These are phyloP conservation scores for Emydocephalus ijimae DNA, from an alignment of 2,113 vertebrate species.

Conservation along the genomic window DNA sequence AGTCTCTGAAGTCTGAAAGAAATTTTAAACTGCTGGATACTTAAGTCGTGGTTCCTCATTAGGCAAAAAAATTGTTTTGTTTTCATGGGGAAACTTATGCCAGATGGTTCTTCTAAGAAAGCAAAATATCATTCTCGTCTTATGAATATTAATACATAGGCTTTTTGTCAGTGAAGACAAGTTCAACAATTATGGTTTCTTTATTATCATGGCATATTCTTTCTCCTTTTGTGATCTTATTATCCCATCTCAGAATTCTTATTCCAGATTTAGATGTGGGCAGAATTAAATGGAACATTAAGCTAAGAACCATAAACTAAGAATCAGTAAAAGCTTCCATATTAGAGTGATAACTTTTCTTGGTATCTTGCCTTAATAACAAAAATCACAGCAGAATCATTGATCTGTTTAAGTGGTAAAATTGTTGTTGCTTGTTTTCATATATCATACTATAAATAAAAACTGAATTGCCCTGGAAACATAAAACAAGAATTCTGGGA, in stretches of 20 bases:
- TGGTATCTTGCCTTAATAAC: background rate
- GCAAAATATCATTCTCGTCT: background rate
- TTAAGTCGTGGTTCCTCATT: slow-evolving; percentile 46
- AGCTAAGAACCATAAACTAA: background rate
- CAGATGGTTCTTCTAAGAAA: slow-evolving; percentile 25
- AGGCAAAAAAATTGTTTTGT: slow-evolving; percentile 40
- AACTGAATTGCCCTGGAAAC: background rate
- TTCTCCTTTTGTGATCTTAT: background rate
- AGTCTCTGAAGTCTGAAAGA: slow-evolving; percentile 44
- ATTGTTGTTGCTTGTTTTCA: background rate
- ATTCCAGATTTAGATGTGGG: background rate
- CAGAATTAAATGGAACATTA: background rate
- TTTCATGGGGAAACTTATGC: slow-evolving; percentile 1
- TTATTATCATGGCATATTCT: background rate
- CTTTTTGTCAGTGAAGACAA: slow-evolving; percentile 14
- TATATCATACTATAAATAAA: background rate
- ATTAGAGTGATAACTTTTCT: background rate
- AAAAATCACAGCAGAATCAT: background rate
- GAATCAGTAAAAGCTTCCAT: background rate
- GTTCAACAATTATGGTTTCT: background rate
- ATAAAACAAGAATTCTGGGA: background rate
- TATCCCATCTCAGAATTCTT: background rate
- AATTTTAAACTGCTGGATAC: slow-evolving; percentile 39
- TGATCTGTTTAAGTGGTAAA: background rate
- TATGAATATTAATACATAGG: background rate